Base-by-base conservation (phyloP, 92 coral and sea anemone genomes). In the Pocillopora meandrina region DNA sequence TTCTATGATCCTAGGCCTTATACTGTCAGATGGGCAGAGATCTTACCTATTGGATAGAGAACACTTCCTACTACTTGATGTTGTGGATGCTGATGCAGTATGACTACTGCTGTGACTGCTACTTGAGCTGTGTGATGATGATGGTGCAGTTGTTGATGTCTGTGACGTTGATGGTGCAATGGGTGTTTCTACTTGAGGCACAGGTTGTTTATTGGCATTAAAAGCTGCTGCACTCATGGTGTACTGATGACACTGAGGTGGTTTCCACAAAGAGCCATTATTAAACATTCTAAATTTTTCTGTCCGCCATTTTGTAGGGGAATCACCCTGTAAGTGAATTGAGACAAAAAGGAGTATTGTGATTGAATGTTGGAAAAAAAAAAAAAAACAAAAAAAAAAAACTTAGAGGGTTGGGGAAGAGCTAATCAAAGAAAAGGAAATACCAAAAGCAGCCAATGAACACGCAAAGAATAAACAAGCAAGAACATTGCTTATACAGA, bases 221-320 rank as follows among this genome's bases (percentile, higher is more conserved):
- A 88, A 66, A 55, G 87, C 89, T 23, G 86, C 92, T 5, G 83
- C 77, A 75, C 88, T 84, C 88, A 84, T 84, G 26, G 84, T 81
- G 77, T 88, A 89, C 85, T 87, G 97, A 71, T 76, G 86, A 31
- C 93, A 91, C 5, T 88, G 92, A 14, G 99, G 99, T 33, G 99
- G 99, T 66, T 92, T 92, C 99, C 99, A 96, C 87, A 92, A 77
- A 2, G 99, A 96, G 36, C 99, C 98, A 33, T 72, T 83, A 18
- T 64, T 84, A 82, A 96, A 96, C 99, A 96, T 96, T 20, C 89
- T 87, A 72, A 96, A 96, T 82, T 91, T 93, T 26, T 92, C 98
- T 59, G 99, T 96, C 65, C 85, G 81, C 99, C 99, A 96, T 76
- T 94, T 96, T 36, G 94, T 95, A 72, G 92, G 99, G 15, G 97